Evolutionary conservation across 2,797 vertebrate genomes (phyloP), one percentile per base, ranked within the genome.

Genomic region (Crypturellus tataupa): DNA sequence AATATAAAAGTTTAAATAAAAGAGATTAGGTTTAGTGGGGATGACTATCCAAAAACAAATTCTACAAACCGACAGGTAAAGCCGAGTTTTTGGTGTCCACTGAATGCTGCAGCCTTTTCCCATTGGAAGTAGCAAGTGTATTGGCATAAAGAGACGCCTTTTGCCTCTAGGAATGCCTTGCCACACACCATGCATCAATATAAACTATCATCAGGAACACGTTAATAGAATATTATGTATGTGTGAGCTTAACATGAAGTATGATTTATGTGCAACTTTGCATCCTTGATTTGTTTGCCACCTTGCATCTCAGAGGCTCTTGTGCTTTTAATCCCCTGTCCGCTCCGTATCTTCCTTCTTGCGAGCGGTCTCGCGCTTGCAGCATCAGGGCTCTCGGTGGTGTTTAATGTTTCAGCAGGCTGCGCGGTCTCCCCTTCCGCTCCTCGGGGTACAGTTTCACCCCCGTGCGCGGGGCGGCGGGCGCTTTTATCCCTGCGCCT

Each of bases 331-430:
- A 18, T 29, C 55, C 11, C 12, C 72, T 24, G 12, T 90, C 56
- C 55, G 12, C n/a, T 75, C 64, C 44, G 47, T 93, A 92, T 95
- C 83, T 90, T 85, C 86, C 95, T 95, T 93, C 91, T 85, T 71
- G 78, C 77, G 78, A 83, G 65, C 8, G 7, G 51, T 78, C 72
- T 95, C 58, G 62, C 6, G 25, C 56, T 78, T 67, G 69, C 49
- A 92, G 56, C 80, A 72, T 70, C 64, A 84, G 70, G 80, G 63
- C 84, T 72, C 80, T 94, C 76, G 25, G 12, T 44, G 49, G 77
- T 77, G 77, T 95, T 97, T 93, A 96, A 97, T 93, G 93, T 96
- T 97, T 97, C 80, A 97, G 76, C 84, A 80, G 91, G 79, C 78
- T 80, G 80, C 44, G 47, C 40, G 64, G 81, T 96, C 76, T 96